Evolutionary conservation across 1,140 invertebrate species (phyloP), one percentile per base, ranked within the genome.

Genomic region (Agrilus planipennis): DNA sequence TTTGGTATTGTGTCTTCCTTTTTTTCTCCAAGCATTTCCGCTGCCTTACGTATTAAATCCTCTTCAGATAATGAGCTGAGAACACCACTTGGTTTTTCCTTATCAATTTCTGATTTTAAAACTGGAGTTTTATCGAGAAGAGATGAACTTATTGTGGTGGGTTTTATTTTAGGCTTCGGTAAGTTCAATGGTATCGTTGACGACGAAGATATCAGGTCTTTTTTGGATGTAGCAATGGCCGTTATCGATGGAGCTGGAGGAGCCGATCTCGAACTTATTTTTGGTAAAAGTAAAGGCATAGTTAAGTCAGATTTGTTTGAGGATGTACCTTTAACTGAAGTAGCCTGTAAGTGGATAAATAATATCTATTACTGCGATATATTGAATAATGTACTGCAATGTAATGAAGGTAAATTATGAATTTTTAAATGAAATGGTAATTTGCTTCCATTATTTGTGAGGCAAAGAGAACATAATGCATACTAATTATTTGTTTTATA

Each of bases 11-110:
- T 31, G 12, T 40, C 38, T 17, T 48, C 41, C 1, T 57, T 58
- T n/a, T n/a, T n/a, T 20, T 68, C 64, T 0, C 63, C 66, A n/a
- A 72, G 47, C 52, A 72, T 69, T 51, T 74, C 70, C 20, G 66
- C 67, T 0, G 71, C 71, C 51, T 74, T 74, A 41, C 63, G 64
- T 17, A 72, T 71, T 16, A 72, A 44, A 49, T 73, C 71, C 30
- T 68, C 57, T 46, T 72, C 71, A 23, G 67, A 70, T 25, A 73
- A 55, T 0, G 61, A 61, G 44, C 70, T 66, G 1, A 73, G 46
- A 3, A 70, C 69, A 39, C 69, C 64, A 32, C 60, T 39, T 9
- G 49, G 21, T 44, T 55, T 53, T 9, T 57, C 49, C 7, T 18
- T 7, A 35, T 34, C 38, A 14, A 36, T 16, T 34, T 35, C 18